Conservation (phyloP, 1,140 invertebrate genomes). For the Zaprionus taronus region DNA sequence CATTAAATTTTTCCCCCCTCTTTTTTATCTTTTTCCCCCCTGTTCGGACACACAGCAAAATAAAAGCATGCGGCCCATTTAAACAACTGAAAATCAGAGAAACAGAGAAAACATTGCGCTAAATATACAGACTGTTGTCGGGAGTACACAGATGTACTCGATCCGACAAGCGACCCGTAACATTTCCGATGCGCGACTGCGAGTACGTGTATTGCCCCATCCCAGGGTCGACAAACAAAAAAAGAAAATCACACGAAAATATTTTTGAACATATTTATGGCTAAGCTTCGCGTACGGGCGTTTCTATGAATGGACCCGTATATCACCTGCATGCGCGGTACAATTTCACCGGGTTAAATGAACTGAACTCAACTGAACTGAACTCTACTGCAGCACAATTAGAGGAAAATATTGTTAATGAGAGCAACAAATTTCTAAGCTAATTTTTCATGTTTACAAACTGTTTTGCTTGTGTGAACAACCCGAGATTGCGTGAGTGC, state of each 20-base stretch:
- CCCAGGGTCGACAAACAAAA: slow-evolving; percentile 13
- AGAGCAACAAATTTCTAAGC: not conserved
- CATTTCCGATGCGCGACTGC: slow-evolving; percentile 8
- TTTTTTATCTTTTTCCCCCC: slow-evolving; percentile 33
- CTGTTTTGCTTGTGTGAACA: not conserved
- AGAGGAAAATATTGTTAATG: not conserved
- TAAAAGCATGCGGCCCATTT: slow-evolving; percentile 44
- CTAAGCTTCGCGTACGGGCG: slow-evolving; percentile 11
- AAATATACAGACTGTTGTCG: slow-evolving; percentile 68
- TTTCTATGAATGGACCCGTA: slow-evolving; percentile 46
- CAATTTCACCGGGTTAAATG: slow-evolving; percentile 8
- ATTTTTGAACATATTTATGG: slow-evolving; percentile 38
- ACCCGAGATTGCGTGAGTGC: not conserved
- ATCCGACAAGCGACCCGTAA: slow-evolving; percentile 13
- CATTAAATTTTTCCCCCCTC: slow-evolving; percentile 3
- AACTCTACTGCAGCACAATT: not conserved
- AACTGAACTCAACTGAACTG: not conserved
- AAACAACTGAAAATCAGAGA: slow-evolving; percentile 37
- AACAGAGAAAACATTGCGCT: slow-evolving; percentile 57
- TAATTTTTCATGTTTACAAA: not conserved
- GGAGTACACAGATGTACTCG: slow-evolving; percentile 49
- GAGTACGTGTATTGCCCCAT: slow-evolving; percentile 12
- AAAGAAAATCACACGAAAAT: slow-evolving; percentile 41
- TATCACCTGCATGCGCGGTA: slow-evolving; percentile 10
- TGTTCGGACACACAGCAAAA: slow-evolving; percentile 23